phyloP scores from a whole-genome alignment of 2,797 vertebrate species.

The Cheirogaleus major region DNA sequence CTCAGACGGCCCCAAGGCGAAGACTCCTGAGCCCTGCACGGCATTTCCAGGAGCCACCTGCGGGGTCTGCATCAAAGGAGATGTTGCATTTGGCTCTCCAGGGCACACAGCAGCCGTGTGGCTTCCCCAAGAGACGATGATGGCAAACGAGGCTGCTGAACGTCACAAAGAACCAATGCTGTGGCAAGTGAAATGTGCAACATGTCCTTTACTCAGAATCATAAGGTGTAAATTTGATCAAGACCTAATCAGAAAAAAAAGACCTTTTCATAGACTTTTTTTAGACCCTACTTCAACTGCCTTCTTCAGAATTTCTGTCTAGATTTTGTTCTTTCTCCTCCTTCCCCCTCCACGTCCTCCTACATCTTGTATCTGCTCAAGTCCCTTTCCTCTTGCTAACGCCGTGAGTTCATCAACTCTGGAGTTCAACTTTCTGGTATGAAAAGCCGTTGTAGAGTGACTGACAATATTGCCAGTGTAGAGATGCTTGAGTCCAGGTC shows the following conservation, averaged over 20 bases:
- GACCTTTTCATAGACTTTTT: background rate
- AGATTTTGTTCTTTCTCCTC: background rate
- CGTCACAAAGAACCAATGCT: background rate
- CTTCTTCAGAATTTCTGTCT: background rate
- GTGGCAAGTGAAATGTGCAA: background rate
- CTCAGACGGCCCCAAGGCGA: background rate
- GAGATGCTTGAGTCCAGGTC: background rate
- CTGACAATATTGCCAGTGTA: background rate
- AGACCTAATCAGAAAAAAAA: background rate
- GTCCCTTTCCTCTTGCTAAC: background rate
- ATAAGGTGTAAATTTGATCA: background rate
- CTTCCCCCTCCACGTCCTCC: background rate
- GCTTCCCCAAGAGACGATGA: background rate
- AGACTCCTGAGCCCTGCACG: accelerated
- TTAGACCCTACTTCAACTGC: background rate
- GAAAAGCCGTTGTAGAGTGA: background rate
- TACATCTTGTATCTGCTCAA: accelerated
- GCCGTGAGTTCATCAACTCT: background rate
- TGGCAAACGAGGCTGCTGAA: background rate
- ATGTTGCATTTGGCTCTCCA: accelerated
- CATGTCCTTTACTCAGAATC: background rate
- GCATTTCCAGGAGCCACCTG: accelerated
- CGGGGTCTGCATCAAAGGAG: accelerated
- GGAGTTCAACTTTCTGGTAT: background rate
- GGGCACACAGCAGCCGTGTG: accelerated